These are phyloP conservation scores for Dichetophora obliterata DNA, from an alignment of 2,888 invertebrate species.

Conservation along the genomic window DNA sequence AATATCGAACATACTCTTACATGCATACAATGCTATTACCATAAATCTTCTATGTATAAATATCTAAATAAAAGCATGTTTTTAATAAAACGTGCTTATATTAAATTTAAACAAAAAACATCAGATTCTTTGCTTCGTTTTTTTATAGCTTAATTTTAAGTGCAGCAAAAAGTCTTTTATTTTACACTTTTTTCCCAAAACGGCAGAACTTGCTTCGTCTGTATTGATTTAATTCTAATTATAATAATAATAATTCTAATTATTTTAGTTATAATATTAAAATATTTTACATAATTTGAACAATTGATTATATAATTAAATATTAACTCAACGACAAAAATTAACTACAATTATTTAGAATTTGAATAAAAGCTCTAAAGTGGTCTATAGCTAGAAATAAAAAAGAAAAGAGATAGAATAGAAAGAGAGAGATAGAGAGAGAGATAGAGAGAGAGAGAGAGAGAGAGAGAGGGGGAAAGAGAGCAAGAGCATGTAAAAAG, in stretches of 20 bases:
- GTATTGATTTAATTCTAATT: neutral
- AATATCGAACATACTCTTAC: neutral
- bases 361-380: neutral
- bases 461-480: neutral
- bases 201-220: neutral
- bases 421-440: no score
- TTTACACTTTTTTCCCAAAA: neutral
- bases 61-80: neutral
- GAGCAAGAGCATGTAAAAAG: neutral
- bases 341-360: constrained; percentile 6
- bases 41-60: neutral
- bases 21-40: neutral
- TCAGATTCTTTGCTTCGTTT: neutral
- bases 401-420: neutral
- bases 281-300: neutral
- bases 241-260: neutral
- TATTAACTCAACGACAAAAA: neutral
- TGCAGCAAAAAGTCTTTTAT: constrained; percentile 32
- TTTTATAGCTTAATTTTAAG: constrained; percentile 8
- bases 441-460: neutral
- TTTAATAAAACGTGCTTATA: neutral
- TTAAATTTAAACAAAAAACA: neutral
- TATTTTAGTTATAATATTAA: neutral
- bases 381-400: neutral
- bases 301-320: neutral